These are phyloP conservation scores for Thecocarcelia acutangulata DNA, from an alignment of 2,888 invertebrate genomes.

Conservation along the genomic window DNA sequence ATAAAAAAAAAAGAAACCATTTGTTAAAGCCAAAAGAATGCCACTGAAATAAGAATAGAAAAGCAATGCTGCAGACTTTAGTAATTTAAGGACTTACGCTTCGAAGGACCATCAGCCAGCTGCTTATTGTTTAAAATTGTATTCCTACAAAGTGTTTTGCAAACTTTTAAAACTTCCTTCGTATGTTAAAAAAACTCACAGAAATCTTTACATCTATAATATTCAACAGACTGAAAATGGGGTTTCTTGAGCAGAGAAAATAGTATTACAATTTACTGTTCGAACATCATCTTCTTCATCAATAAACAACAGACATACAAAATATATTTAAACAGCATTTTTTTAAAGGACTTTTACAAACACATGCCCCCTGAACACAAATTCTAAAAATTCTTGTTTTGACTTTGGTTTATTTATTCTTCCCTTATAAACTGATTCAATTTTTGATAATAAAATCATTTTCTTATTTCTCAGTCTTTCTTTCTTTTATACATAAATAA, in stretches of 20 bases:
- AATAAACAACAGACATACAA: conserved; percentile 45
- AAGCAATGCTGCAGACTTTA: too few relatives aligned
- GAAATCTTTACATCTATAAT: conserved; percentile 42
- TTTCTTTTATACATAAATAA: conserved; percentile 52
- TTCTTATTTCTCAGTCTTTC: conserved; percentile 1
- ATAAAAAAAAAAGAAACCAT: conserved; percentile 4
- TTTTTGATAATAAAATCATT: conserved; percentile 66
- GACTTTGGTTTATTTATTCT: conserved; percentile 58
- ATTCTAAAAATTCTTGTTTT: not conserved
- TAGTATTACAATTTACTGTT: conserved; percentile 65
- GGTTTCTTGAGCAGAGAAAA: conserved; percentile 26
- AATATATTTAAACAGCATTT: conserved; percentile 36
- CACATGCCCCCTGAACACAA: conserved; percentile 1
- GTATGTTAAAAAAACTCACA: not conserved
- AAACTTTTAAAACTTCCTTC: not conserved
- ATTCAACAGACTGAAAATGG: conserved; percentile 64
- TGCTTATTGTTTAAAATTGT: not conserved
- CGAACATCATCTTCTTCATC: conserved; percentile 57
- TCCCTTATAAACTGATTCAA: conserved; percentile 65
- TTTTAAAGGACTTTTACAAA: conserved; percentile 15
- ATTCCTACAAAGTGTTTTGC: not conserved
- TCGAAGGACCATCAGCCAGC: too few relatives aligned
- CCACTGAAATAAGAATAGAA: not conserved
- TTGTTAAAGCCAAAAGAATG: conserved; percentile 29
- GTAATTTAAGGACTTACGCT: too few relatives aligned